These are phyloP conservation scores for Chaetodon auriga DNA, from an alignment of 2,113 vertebrate species.

Conservation along the genomic window DNA sequence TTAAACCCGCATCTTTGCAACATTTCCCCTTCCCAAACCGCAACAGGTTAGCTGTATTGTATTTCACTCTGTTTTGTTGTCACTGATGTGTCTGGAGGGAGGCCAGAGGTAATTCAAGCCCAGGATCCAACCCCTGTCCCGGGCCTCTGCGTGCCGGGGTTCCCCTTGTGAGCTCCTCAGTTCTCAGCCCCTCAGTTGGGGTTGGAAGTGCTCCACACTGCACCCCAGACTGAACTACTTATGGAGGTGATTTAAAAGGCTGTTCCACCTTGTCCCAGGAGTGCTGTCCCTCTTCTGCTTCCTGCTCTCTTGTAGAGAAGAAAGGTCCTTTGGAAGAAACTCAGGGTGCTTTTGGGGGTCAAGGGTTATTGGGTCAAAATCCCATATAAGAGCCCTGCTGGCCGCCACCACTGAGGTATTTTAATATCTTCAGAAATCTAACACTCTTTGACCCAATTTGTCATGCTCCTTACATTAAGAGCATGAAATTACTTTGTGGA, in stretches of 20 bases:
- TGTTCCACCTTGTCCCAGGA: conserved; percentile 67
- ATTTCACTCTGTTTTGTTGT: conserved; percentile 36
- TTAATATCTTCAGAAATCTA: conserved; percentile 11
- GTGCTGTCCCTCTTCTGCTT: conserved; percentile 71
- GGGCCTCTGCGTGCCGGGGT: conserved; percentile 77
- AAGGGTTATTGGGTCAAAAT: conserved; percentile 36
- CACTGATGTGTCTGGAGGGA: conserved; percentile 72
- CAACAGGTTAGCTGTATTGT: conserved; percentile 8
- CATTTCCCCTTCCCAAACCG: background rate
- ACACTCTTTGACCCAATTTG: conserved; percentile 29
- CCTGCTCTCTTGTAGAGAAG: conserved; percentile 52
- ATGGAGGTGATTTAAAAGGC: conserved; percentile 72
- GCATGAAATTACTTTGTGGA: background rate
- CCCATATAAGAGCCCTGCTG: conserved; percentile 1
- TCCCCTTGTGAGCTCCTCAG: conserved; percentile 72
- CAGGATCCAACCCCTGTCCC: conserved; percentile 65
- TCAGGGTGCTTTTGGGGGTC: conserved; percentile 20
- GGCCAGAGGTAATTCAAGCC: conserved; percentile 80
- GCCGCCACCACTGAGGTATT: conserved; percentile 22
- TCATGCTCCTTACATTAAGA: conserved; percentile 7
- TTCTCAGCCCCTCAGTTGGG: conserved; percentile 45
- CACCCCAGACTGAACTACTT: conserved; percentile 74
- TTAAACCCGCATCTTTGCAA: background rate
- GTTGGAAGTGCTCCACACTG: conserved; percentile 50
- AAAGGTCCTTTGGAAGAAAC: conserved; percentile 34